Percentiles rank a stretch among this genome's conserved stretches.
Conservation (phyloP, 2,797 vertebrate genomes). For the Platyrinchus mystaceus region DNA sequence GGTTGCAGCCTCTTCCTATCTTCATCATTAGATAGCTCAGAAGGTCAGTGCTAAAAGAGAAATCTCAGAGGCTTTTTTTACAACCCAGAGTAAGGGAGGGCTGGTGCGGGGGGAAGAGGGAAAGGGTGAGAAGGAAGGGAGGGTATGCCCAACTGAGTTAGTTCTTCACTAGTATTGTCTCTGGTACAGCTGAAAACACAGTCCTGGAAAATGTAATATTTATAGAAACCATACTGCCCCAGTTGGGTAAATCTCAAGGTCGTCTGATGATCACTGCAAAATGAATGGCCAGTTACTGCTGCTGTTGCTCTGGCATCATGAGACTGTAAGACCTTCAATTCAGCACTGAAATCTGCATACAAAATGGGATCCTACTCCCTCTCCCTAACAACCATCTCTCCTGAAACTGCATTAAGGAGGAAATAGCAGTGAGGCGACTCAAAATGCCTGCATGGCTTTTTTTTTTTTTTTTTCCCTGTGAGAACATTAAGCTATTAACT, state of each 20-base stretch:
- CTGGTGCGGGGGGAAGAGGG: not conserved
- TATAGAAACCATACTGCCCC: not conserved
- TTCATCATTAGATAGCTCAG: slow-evolving; percentile 42
- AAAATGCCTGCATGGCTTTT: not conserved
- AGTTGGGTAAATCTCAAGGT: slow-evolving; percentile 40
- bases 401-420: not conserved
- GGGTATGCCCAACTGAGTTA: not conserved
- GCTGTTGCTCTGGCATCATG: not conserved
- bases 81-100: not conserved
- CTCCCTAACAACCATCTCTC: slow-evolving; percentile 20
- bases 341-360: slow-evolving; percentile 2
- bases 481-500: slow-evolving; percentile 49
- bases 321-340: not conserved
- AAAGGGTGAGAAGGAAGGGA: not conserved
- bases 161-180: slow-evolving; percentile 1
- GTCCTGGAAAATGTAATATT: slow-evolving; percentile 37
- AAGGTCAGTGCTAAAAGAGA: slow-evolving; percentile 51
- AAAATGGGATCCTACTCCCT: slow-evolving; percentile 12
- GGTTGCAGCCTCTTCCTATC: slow-evolving; percentile 50
- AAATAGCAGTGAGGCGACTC: slow-evolving; percentile 1
- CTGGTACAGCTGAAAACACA: slow-evolving; percentile 1
- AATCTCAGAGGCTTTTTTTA: not conserved
- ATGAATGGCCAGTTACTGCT: slow-evolving; percentile 4
- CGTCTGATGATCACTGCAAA: not conserved
- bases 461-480: not conserved